Evolutionary conservation across 2,888 invertebrate genomes (phyloP).

Genomic region (Germaria angustata): DNA sequence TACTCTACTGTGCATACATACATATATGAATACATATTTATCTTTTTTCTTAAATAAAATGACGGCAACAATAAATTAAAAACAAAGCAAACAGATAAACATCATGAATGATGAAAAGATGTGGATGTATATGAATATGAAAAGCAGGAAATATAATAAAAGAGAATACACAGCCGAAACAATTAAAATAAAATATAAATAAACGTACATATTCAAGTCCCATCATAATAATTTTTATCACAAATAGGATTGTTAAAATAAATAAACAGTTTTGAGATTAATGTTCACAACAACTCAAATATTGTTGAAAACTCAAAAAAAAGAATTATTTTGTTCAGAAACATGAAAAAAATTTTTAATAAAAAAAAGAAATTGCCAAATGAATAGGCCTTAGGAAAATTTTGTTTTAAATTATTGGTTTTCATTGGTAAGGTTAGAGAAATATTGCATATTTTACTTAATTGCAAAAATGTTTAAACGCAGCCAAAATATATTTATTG

Average conservation of each 20-base stretch:
- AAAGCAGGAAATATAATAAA: slow-evolving; percentile 18
- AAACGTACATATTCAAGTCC: slow-evolving; percentile 42
- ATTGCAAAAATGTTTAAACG: too few species aligned
- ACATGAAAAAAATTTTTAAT: too few species aligned
- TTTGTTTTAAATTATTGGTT: too few species aligned
- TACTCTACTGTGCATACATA: too few species aligned
- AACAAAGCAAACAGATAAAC: slow-evolving; percentile 30
- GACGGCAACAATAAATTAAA: slow-evolving; percentile 28
- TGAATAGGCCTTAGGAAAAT: too few species aligned
- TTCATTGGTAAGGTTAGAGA: too few species aligned
- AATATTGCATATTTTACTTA: too few species aligned
- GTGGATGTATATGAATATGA: slow-evolving; percentile 20
- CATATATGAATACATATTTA: too few species aligned
- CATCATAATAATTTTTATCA: slow-evolving; percentile 30
- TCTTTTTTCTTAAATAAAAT: slow-evolving; percentile 19
- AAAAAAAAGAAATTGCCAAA: too few species aligned
- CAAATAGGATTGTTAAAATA: background rate
- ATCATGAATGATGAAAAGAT: slow-evolving; percentile 45
- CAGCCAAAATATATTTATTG: too few species aligned
- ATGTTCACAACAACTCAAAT: background rate
- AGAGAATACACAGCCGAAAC: slow-evolving; percentile 9
- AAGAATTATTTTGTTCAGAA: too few species aligned
- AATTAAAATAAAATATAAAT: slow-evolving; percentile 5
- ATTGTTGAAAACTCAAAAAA: too few species aligned
- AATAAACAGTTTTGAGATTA: background rate